phyloP scores from a whole-genome alignment of 2,888 invertebrate species.

The Ormyrus rosae region DNA sequence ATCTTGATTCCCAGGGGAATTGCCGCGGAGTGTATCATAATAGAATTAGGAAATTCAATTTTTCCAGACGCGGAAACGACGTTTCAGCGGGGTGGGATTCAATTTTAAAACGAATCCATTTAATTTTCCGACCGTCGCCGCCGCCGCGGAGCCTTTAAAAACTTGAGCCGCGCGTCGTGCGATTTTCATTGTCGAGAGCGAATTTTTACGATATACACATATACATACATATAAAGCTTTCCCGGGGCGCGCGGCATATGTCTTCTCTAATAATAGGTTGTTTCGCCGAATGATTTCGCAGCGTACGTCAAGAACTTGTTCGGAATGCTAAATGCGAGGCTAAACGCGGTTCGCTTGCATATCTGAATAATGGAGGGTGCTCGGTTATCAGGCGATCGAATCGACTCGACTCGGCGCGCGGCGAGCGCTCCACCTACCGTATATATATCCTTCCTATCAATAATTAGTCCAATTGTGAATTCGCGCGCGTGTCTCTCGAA shows the following conservation, averaged over 20 bases:
- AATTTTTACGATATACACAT: too few species aligned
- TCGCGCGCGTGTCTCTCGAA: background rate
- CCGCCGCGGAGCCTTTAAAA: too few species aligned
- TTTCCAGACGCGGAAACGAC: conserved; percentile 5
- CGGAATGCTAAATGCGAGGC: conserved; percentile 46
- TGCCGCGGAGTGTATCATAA: background rate
- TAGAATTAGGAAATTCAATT: conserved; percentile 9
- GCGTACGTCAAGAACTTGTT: conserved; percentile 48
- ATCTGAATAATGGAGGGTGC: conserved; percentile 53
- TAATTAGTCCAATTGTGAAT: conserved; percentile 48
- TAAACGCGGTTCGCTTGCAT: conserved; percentile 22
- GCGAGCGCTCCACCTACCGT: background rate
- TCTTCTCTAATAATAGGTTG: conserved; percentile 16
- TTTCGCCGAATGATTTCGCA: conserved; percentile 20
- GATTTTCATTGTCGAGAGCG: too few species aligned
- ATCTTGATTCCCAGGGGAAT: conserved; percentile 22
- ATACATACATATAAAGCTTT: too few species aligned
- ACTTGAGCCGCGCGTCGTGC: too few species aligned
- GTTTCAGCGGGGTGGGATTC: background rate
- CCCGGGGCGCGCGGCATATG: background rate
- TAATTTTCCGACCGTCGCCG: background rate
- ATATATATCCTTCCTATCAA: conserved; percentile 35
- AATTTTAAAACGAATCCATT: background rate
- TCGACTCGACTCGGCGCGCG: conserved; percentile 7
- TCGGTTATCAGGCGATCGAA: conserved; percentile 49